Conservation (phyloP, 2,797 vertebrate species). For the Typhlichthys subterraneus region DNA sequence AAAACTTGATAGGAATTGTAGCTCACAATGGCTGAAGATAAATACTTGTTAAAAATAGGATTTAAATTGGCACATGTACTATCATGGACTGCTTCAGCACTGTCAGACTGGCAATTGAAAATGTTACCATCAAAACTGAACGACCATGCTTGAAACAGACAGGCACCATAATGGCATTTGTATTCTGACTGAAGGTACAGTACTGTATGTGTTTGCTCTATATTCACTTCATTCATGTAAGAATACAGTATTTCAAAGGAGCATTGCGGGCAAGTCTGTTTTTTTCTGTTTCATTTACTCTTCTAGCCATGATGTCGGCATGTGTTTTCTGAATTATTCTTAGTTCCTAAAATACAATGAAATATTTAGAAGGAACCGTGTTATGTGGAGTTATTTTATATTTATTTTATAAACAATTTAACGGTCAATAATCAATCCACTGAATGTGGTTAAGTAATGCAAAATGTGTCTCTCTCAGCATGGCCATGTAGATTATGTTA, state of each 20-base stretch:
- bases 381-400: background rate
- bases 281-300: background rate
- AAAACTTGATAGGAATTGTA: slow-evolving; percentile 65
- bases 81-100: slow-evolving; percentile 26
- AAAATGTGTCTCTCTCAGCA: slow-evolving; percentile 50
- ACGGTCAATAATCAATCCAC: background rate
- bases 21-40: slow-evolving; percentile 74
- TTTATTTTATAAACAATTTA: slow-evolving; percentile 9
- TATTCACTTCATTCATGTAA: slow-evolving; percentile 4
- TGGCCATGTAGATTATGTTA: slow-evolving; percentile 38
- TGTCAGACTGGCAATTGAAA: slow-evolving; percentile 11
- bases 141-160: slow-evolving; percentile 49
- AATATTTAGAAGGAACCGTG: slow-evolving; percentile 3
- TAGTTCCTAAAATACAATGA: background rate
- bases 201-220: slow-evolving; percentile 19
- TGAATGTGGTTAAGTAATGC: slow-evolving; percentile 16
- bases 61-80: slow-evolving; percentile 79
- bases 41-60: slow-evolving; percentile 75
- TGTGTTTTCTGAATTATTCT: background rate
- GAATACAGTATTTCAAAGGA: background rate
- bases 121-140: slow-evolving; percentile 22
- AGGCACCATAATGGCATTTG: slow-evolving; percentile 37
- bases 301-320: slow-evolving; percentile 1
- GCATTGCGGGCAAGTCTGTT: background rate
- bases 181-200: slow-evolving; percentile 19